Conservation (phyloP, 2,888 invertebrate species). For the Allacma fusca region DNA sequence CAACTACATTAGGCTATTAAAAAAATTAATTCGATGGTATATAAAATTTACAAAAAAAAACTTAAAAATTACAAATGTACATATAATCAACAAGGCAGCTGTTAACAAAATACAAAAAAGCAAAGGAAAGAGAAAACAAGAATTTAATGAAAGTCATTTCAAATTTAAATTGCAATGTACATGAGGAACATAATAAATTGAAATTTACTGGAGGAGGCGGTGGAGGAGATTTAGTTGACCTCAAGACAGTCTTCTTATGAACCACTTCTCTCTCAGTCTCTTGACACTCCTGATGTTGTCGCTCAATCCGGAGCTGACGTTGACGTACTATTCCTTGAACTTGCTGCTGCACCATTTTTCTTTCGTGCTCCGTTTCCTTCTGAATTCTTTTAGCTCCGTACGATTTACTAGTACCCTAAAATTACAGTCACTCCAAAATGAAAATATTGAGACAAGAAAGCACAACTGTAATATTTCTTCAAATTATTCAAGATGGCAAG, state of each 20-base stretch:
- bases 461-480: no score
- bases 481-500: no score
- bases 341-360: conserved; percentile 61
- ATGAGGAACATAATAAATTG: neutral
- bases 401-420: conserved; percentile 35
- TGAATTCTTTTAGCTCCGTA: conserved; percentile 57
- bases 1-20: neutral
- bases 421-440: neutral
- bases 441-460: no score
- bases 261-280: conserved; percentile 63
- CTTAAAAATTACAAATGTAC: no score
- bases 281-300: conserved; percentile 63
- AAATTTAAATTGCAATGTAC: neutral
- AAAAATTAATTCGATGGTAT: neutral
- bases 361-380: conserved; percentile 61
- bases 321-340: conserved; percentile 60
- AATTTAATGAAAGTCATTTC: neutral
- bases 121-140: conserved; percentile 1
- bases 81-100: conserved; percentile 3
- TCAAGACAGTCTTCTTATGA: conserved; percentile 53
- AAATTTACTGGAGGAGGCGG: conserved; percentile 72
- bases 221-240: conserved; percentile 63
- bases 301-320: conserved; percentile 60
- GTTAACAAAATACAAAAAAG: conserved; percentile 12
- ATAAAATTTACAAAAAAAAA: neutral